Percentiles rank a stretch among this genome's conserved stretches.
phyloP scores from a whole-genome alignment of 2,113 vertebrate genomes.

The Ictidomys tridecemlineatus region DNA sequence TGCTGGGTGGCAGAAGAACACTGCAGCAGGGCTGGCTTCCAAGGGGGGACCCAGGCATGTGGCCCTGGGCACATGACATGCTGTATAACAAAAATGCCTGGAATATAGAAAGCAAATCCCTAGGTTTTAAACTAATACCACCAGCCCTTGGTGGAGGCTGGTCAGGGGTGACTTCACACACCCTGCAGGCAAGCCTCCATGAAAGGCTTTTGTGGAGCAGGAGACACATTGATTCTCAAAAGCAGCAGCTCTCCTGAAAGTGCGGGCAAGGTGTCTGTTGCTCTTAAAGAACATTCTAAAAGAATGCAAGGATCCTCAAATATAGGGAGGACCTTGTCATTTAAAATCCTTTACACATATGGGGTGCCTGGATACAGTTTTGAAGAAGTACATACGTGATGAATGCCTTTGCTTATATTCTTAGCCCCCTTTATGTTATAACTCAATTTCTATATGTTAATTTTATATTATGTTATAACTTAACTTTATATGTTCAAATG shows the following conservation, averaged over 20 bases:
- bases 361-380: background rate
- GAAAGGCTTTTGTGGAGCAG: background rate
- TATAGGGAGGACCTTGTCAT: background rate
- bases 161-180: too few species aligned
- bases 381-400: background rate
- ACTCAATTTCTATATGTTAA: background rate
- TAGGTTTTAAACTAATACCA: slow-evolving; percentile 53
- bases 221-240: background rate
- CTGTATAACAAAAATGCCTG: slow-evolving; percentile 39
- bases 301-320: background rate
- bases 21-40: accelerated
- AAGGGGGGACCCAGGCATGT: accelerated
- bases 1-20: background rate
- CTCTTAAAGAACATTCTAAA: background rate
- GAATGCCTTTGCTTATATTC: background rate
- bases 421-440: background rate
- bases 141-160: background rate
- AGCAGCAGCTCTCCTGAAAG: background rate
- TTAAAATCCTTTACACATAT: background rate
- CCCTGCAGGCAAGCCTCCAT: accelerated
- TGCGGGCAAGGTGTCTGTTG: background rate
- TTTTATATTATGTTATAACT: too few species aligned
- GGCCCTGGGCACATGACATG: background rate
- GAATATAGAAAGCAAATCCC: slow-evolving; percentile 47
- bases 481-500: too few species aligned